A percentile compares a stretch with the other conserved stretches of the same genome.
phyloP scores from a whole-genome alignment of 2,888 invertebrate genomes.

The Pheosia gnoma region DNA sequence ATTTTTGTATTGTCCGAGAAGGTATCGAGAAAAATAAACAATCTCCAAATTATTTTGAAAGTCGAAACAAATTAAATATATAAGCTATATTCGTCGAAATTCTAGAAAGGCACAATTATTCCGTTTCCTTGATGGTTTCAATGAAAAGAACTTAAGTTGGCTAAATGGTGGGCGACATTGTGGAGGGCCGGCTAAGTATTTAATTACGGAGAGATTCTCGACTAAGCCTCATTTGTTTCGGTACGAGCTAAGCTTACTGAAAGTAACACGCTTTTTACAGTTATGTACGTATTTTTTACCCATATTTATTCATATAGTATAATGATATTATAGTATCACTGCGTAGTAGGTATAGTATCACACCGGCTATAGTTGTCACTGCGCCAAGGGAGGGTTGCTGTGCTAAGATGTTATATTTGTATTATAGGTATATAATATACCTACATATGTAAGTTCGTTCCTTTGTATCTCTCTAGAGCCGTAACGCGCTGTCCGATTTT shows the following conservation, averaged over 20 bases:
- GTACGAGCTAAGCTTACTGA: slow-evolving; percentile 34
- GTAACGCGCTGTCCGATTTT: too few relatives aligned
- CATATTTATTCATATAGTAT: background rate
- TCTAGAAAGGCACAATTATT: slow-evolving; percentile 41
- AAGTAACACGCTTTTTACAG: slow-evolving; percentile 28
- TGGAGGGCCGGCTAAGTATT: slow-evolving; percentile 62
- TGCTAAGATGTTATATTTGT: too few relatives aligned
- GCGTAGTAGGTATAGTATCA: too few relatives aligned
- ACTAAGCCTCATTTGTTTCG: slow-evolving; percentile 49
- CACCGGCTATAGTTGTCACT: too few relatives aligned
- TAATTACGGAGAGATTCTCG: slow-evolving; percentile 62
- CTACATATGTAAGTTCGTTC: too few relatives aligned
- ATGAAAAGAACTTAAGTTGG: slow-evolving; percentile 46
- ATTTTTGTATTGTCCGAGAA: too few relatives aligned
- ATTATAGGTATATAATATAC: too few relatives aligned
- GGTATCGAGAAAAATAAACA: too few relatives aligned
- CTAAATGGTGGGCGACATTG: slow-evolving; percentile 49
- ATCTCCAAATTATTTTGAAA: background rate
- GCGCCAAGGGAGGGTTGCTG: too few relatives aligned
- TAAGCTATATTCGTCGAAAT: slow-evolving; percentile 17
- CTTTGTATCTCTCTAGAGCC: too few relatives aligned
- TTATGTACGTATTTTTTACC: background rate
- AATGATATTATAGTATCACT: background rate
- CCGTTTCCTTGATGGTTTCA: slow-evolving; percentile 44
- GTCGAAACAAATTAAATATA: slow-evolving; percentile 1